Conservation (phyloP, 2,797 vertebrate genomes). For the Ateles fusciceps region DNA sequence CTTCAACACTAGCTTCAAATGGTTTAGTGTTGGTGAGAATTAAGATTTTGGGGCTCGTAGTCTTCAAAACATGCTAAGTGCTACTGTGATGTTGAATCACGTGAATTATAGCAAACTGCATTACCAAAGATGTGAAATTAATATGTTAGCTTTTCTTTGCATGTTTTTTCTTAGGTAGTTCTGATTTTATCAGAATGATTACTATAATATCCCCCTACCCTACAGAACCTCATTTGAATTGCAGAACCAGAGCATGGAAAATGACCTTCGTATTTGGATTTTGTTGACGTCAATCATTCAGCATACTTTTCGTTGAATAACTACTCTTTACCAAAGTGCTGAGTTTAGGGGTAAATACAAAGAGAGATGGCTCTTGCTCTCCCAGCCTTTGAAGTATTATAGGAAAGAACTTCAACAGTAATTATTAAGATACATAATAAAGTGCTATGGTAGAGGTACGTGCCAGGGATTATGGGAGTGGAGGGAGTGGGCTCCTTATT, state of each 20-base stretch:
- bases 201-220: background rate
- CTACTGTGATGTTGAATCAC: background rate
- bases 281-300: background rate
- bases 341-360: conserved; percentile 17
- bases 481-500: conserved; percentile 3
- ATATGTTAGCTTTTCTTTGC: conserved; percentile 17
- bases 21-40: background rate
- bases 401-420: conserved; percentile 37
- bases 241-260: conserved; percentile 49
- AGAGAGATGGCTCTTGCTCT: conserved; percentile 34
- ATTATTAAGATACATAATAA: background rate
- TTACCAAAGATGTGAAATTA: background rate
- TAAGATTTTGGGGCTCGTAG: background rate
- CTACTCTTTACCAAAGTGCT: background rate
- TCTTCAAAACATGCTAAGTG: background rate
- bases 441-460: conserved; percentile 43
- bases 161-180: background rate
- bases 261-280: conserved; percentile 26
- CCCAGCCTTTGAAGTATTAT: conserved; percentile 2
- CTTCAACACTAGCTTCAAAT: background rate
- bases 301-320: conserved; percentile 26
- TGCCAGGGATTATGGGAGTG: background rate
- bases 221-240: conserved; percentile 9
- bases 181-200: conserved; percentile 40
- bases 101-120: background rate